Evolutionary conservation across 2,888 invertebrate genomes (phyloP), one percentile per base, ranked within the genome.

Genomic region (Amphipyra berbera): DNA sequence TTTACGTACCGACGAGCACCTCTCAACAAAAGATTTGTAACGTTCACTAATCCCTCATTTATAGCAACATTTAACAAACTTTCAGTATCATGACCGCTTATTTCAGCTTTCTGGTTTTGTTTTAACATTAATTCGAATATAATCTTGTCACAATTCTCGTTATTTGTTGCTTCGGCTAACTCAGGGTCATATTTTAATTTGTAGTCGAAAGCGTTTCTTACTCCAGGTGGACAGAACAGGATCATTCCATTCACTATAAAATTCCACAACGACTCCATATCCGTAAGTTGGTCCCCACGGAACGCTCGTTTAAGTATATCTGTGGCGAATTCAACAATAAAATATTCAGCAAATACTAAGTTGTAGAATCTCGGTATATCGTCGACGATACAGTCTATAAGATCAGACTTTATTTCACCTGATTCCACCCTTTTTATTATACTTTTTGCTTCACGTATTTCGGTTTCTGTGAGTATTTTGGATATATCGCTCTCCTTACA

Each of bases 331-430:
- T 87, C 85, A 41, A 82, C 60, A 13, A 77, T 40, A 56, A 82
- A 86, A 60, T 84, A 85, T 61, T 87, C 86, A 2, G 85, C 85
- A 61, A 85, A 85, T 35, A 84, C 42, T 4, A 81, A 37, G 40
- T 86, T 83, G 10, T 81, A 81, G 50, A 84, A 85, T 56, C 74
- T 76, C 8, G 86, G 86, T 13, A 82, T 59, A n/a, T 72, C 78
- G 15, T 85, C 61, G 0, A 85, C 68, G 0, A 86, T 79, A 50
- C 79, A 73, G 35, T 82, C 77, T 42, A 86, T 68, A 5, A 79
- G 38, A 8, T 62, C 64, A 2, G 79, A 72, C 33, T 76, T 79
- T 10, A 82, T 79, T 48, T 82, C 79, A 4, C 83, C 86, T 1
- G 70, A 73, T 58, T 82, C 65, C 41, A 85, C 62, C 44, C 63